These are phyloP conservation scores for Tetramorium parvispinum DNA, from an alignment of 1,140 invertebrate species.

Conservation along the genomic window DNA sequence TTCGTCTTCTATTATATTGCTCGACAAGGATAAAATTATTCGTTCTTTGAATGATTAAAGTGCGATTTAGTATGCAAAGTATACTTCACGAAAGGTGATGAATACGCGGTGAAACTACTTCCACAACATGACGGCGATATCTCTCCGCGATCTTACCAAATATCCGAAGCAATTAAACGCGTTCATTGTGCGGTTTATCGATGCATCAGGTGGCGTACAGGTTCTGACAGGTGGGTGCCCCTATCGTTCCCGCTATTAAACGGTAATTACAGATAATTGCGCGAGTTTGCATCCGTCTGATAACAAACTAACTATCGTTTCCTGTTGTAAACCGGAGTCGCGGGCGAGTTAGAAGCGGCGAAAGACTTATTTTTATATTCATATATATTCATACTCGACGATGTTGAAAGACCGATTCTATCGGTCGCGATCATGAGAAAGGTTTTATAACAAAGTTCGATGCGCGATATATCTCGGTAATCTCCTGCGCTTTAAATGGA, in stretches of 20 bases:
- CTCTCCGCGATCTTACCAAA: constrained; percentile 62
- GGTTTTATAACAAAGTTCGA: constrained; percentile 51
- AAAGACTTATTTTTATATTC: constrained; percentile 52
- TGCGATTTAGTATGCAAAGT: constrained; percentile 36
- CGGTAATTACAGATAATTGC: constrained; percentile 76
- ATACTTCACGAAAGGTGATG: constrained; percentile 8
- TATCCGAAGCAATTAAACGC: constrained; percentile 70
- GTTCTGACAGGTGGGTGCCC: constrained; percentile 63
- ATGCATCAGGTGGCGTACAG: constrained; percentile 53
- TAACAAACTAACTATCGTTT: constrained; percentile 72
- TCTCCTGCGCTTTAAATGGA: neutral
- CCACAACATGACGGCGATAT: constrained; percentile 39
- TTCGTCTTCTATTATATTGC: neutral
- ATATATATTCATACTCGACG: constrained; percentile 35
- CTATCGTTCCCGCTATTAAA: constrained; percentile 69
- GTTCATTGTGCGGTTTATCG: constrained; percentile 58
- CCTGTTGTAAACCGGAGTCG: constrained; percentile 61
- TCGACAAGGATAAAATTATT: neutral
- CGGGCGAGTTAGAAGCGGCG: constrained; percentile 30
- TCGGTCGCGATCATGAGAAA: constrained; percentile 40
- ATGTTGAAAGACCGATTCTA: constrained; percentile 10
- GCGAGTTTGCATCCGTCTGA: constrained; percentile 70
- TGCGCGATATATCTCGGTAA: constrained; percentile 7
- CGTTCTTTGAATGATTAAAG: neutral
- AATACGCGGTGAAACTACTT: constrained; percentile 3